Percentiles rank a stretch among this genome's conserved stretches.
Conservation (phyloP, 2,113 vertebrate genomes). For the Thomomys bottae region DNA sequence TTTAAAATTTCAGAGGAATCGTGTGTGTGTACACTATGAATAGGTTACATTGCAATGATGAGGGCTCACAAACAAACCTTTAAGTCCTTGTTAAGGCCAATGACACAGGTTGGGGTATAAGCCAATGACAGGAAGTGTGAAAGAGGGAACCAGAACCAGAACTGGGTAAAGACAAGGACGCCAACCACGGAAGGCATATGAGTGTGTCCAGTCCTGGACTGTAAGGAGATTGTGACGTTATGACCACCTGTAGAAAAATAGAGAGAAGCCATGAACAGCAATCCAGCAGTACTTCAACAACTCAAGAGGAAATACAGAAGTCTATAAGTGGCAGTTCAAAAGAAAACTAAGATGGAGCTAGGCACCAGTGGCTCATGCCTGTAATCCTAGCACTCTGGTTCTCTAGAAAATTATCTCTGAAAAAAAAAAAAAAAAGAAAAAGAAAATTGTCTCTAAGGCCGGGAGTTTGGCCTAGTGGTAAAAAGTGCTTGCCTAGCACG, state of each 20-base stretch:
- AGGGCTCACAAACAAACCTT: constrained; percentile 88
- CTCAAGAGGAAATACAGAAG: background rate
- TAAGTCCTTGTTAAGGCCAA: constrained; percentile 99
- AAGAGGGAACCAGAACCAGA: constrained; percentile 99
- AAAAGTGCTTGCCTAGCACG: too few relatives aligned
- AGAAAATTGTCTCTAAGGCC: too few relatives aligned
- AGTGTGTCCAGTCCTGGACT: constrained; percentile 98
- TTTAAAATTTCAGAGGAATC: constrained; percentile 32
- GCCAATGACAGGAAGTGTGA: constrained; percentile 97
- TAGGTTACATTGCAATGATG: background rate
- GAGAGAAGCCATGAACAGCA: constrained; percentile 10
- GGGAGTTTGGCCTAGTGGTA: too few relatives aligned
- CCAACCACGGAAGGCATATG: constrained; percentile 99
- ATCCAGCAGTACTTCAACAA: background rate
- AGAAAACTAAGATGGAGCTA: background rate
- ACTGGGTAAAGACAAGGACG: constrained; percentile 98
- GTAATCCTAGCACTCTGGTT: background rate
- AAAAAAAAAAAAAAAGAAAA: too few relatives aligned
- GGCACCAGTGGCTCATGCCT: background rate
- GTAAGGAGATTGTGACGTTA: constrained; percentile 97
- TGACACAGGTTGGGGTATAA: constrained; percentile 98
- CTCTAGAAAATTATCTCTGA: too few relatives aligned
- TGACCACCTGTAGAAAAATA: constrained; percentile 90
- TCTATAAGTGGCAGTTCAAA: background rate
- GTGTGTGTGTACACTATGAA: background rate